Evolutionary conservation across 2,888 invertebrate genomes (phyloP), one percentile per base, ranked within the genome.

Genomic region (Slavum lentiscoides): DNA sequence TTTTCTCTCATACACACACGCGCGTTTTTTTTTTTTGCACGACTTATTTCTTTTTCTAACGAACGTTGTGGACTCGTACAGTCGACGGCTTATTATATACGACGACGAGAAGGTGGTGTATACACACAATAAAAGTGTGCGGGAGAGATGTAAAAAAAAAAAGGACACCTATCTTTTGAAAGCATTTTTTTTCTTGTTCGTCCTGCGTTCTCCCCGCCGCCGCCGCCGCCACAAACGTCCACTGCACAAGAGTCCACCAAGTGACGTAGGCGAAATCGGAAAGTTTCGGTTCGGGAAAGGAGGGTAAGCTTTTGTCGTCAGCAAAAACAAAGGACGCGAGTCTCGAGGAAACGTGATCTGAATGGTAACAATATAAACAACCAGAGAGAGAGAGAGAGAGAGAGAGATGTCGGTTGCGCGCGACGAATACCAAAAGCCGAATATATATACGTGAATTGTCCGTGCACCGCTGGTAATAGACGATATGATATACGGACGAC

Each of bases 291-390:
- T 30, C 39, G 75, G 39, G 69, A 17, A 3, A 0, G 64, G 19
- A 15, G 30, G 7, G 15, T 0, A 8, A 58, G 80, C 80, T 80
- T 80, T 80, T 80, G 80, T 80, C 80, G 72, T 80, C 80, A 66
- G 80, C 80, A 72, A 80, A 80, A 80, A 80, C 80, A 80, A 80
- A 80, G 64, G 72, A 72, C 80, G 70, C 49, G 55, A 67, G 67
- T 58, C 70, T 39, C 59, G 39, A 19, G 37, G 23, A n/a, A 55
- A 80, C 80, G 80, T 80, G 80, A 80, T 64, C 72, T 19, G 80
- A 80, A 80, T 80, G 62, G 69, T 49, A 37, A 77, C 53, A 23
- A 39, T 55, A 70, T 53, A 62, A 53, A 75, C 39, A 23, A 58
- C 62, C 17, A 21, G 49, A 62, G 61, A 59, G 69, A 8, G 21